Percentiles rank a stretch among this genome's conserved stretches.
phyloP scores from a whole-genome alignment of 2,797 vertebrate genomes.

The Ambastaia sidthimunki region DNA sequence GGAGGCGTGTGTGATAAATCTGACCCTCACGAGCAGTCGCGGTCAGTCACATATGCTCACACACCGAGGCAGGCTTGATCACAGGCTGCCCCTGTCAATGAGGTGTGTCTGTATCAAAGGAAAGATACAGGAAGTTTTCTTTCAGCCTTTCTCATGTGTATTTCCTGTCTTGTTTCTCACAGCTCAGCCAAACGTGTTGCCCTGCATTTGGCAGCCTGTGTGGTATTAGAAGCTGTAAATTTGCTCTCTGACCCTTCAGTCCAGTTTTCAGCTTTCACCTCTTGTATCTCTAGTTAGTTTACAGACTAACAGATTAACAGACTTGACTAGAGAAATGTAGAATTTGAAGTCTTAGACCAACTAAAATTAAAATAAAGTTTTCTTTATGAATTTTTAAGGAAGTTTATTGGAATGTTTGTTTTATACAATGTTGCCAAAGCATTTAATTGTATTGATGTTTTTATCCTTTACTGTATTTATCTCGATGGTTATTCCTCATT shows the following conservation, averaged over 20 bases:
- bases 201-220: slow-evolving; percentile 22
- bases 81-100: slow-evolving; percentile 59
- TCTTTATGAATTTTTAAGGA: too few relatives aligned
- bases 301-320: too few relatives aligned
- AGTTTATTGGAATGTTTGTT: too few relatives aligned
- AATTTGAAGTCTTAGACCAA: too few relatives aligned
- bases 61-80: slow-evolving; percentile 41
- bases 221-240: slow-evolving; percentile 13
- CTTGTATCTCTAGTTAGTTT: background rate
- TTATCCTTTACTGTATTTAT: background rate
- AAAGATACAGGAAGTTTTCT: slow-evolving; percentile 66
- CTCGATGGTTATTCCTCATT: background rate
- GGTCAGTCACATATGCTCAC: background rate
- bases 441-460: background rate
- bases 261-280: background rate
- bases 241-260: background rate
- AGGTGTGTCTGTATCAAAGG: slow-evolving; percentile 74
- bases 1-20: slow-evolving; percentile 48
- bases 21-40: slow-evolving; percentile 31
- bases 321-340: too few relatives aligned
- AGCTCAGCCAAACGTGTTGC: slow-evolving; percentile 33
- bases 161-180: slow-evolving; percentile 48
- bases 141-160: slow-evolving; percentile 47
- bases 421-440: too few relatives aligned
- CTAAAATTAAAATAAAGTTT: too few relatives aligned